A percentile compares a stretch with the other conserved stretches of the same genome.
Evolutionary conservation across 1,140 invertebrate genomes (phyloP).

Genomic region (Drosophila athabasca): DNA sequence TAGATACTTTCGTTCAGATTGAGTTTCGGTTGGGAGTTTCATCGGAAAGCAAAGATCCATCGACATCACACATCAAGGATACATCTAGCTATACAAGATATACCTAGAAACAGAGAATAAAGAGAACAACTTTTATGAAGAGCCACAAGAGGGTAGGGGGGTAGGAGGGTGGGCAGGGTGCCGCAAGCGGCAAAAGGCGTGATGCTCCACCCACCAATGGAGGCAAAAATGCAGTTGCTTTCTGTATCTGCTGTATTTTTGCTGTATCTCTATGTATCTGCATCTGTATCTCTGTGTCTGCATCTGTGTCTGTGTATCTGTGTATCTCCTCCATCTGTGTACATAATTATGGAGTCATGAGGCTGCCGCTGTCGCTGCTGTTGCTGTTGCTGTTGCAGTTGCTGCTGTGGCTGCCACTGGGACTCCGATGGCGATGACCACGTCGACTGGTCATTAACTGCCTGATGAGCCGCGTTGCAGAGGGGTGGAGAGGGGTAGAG

Average conservation of each 20-base stretch:
- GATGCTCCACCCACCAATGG: conserved; percentile 43
- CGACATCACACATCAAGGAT: too few species aligned
- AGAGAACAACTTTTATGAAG: not conserved
- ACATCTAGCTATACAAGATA: too few species aligned
- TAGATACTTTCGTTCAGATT: too few species aligned
- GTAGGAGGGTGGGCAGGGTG: not conserved
- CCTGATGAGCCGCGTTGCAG: conserved; percentile 44
- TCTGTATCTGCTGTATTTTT: conserved; percentile 1
- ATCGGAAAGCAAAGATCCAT: too few species aligned
- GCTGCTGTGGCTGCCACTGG: conserved; percentile 36
- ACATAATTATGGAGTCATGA: conserved; percentile 76
- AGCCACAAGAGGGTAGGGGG: too few species aligned
- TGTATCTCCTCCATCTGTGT: conserved; percentile 11
- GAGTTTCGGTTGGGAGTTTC: too few species aligned
- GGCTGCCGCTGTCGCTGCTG: conserved; percentile 9
- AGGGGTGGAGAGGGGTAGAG: too few species aligned
- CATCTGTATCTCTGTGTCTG: not conserved
- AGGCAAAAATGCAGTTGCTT: conserved; percentile 20
- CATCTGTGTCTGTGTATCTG: not conserved
- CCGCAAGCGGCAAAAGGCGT: conserved; percentile 20
- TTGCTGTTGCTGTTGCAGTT: not conserved
- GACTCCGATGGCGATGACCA: conserved; percentile 62
- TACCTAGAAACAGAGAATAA: too few species aligned
- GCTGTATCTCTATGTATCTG: too few species aligned
- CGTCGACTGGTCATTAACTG: conserved; percentile 58